Conservation (phyloP, 2,888 invertebrate species). For the Xanthia icteritia region DNA sequence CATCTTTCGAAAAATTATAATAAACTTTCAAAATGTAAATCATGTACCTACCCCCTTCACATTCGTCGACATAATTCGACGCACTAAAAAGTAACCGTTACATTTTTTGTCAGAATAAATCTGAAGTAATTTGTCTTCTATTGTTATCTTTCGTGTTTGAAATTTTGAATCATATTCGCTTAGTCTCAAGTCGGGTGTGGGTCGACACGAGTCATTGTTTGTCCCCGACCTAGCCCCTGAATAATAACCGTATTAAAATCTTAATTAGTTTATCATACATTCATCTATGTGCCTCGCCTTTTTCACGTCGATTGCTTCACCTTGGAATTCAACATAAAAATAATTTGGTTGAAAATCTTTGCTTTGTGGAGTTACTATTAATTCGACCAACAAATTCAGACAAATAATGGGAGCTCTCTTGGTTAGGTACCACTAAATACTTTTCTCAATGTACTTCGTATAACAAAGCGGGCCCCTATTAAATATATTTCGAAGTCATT, state of each 20-base stretch:
- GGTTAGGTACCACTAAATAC: neutral
- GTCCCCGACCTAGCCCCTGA: slow-evolving; percentile 72
- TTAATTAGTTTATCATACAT: slow-evolving; percentile 74
- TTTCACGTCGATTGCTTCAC: slow-evolving; percentile 34
- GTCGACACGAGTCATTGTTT: slow-evolving; percentile 64
- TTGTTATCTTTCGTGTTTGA: slow-evolving; percentile 45
- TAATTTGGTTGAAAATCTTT: slow-evolving; percentile 20
- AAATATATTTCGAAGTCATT: slow-evolving; percentile 37
- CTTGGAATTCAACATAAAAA: slow-evolving; percentile 44
- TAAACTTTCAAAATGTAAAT: neutral
- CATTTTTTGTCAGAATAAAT: slow-evolving; percentile 11
- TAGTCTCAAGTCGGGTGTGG: slow-evolving; percentile 53
- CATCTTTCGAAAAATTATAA: neutral
- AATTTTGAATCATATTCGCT: slow-evolving; percentile 48
- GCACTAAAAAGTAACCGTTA: slow-evolving; percentile 8
- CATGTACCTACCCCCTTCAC: neutral
- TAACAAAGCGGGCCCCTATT: slow-evolving; percentile 16
- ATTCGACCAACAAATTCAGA: neutral
- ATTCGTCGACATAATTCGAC: neutral
- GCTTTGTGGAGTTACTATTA: neutral
- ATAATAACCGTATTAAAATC: slow-evolving; percentile 74
- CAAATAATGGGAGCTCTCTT: neutral
- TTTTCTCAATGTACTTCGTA: neutral
- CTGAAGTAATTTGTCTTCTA: slow-evolving; percentile 37
- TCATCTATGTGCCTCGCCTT: slow-evolving; percentile 66